Percentiles rank a stretch among this genome's conserved stretches.
These are phyloP conservation scores for Leptatherina wallacei DNA, from an alignment of 2,797 vertebrate species.

Conservation along the genomic window DNA sequence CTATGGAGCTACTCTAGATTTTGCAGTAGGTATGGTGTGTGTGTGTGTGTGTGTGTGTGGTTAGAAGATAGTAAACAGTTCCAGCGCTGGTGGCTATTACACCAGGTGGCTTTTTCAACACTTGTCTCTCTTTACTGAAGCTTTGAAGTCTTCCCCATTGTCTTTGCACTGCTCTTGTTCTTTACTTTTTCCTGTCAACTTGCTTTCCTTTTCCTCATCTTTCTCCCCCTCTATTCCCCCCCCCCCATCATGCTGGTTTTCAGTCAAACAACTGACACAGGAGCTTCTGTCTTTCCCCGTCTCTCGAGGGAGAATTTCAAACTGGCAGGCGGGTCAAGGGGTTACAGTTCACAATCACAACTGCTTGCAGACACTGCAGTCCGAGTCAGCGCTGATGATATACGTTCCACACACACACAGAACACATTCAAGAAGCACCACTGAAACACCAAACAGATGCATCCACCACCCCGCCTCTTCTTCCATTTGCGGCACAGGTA, in stretches of 20 bases:
- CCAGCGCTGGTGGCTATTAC: conserved; percentile 37
- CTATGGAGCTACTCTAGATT: conserved; percentile 41
- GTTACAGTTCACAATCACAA: conserved; percentile 79
- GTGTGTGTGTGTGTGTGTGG: conserved; percentile 6
- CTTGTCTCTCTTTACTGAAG: conserved; percentile 30
- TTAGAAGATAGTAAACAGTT: conserved; percentile 22
- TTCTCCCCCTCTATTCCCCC: conserved; percentile 37
- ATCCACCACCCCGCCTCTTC: conserved; percentile 20
- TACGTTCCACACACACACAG: conserved; percentile 43
- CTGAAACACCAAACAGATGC: conserved; percentile 74
- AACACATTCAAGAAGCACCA: conserved; percentile 29
- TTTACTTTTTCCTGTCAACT: conserved; percentile 8
- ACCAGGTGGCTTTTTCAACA: conserved; percentile 58
- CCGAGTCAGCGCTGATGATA: conserved; percentile 68
- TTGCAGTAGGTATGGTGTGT: conserved; percentile 21
- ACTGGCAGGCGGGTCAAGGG: conserved; percentile 71
- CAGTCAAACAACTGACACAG: conserved; percentile 62
- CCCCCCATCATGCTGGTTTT: conserved; percentile 42
- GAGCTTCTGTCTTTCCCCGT: conserved; percentile 55
- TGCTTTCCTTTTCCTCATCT: neutral
- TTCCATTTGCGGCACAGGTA: conserved; percentile 75
- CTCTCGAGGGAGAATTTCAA: conserved; percentile 65
- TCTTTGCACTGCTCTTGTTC: conserved; percentile 39
- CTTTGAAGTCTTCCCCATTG: conserved; percentile 66
- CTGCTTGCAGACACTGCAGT: conserved; percentile 57